phyloP scores from a whole-genome alignment of 2,888 invertebrate genomes.

The Oxystoma pomonae region DNA sequence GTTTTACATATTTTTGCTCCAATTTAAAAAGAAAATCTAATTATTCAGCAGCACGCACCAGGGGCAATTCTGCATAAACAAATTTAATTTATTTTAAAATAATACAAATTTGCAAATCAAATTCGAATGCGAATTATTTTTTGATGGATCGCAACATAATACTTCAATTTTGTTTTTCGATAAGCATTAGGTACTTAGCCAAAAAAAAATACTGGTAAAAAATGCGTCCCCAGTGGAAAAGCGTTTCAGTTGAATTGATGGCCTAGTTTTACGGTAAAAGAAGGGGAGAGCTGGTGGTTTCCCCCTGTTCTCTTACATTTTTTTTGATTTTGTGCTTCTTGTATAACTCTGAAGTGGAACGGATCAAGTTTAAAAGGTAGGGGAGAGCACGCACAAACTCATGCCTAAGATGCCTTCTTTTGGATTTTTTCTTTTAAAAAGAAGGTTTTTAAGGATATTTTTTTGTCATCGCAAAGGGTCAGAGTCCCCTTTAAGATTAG shows the following conservation, averaged over 20 bases:
- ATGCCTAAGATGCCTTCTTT: not conserved
- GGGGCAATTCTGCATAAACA: not conserved
- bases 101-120: not conserved
- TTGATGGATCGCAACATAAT: not conserved
- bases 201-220: too few relatives aligned
- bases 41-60: not conserved
- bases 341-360: not conserved
- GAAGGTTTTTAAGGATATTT: not conserved
- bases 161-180: too few relatives aligned
- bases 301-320: not conserved
- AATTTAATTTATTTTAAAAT: not conserved
- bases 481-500: not conserved
- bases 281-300: not conserved
- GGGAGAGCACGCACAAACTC: not conserved
- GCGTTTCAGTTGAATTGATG: not conserved
- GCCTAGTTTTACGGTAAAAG: not conserved
- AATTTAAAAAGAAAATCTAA: not conserved
- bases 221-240: too few relatives aligned
- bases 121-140: not conserved
- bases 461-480: not conserved
- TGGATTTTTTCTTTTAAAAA: not conserved
- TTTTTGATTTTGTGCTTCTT: not conserved
- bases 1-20: not conserved
- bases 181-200: too few relatives aligned
- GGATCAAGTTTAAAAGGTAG: not conserved